Base-by-base conservation (phyloP, 2,797 vertebrate species). In the Gymnoscopelus microlampas region DNA sequence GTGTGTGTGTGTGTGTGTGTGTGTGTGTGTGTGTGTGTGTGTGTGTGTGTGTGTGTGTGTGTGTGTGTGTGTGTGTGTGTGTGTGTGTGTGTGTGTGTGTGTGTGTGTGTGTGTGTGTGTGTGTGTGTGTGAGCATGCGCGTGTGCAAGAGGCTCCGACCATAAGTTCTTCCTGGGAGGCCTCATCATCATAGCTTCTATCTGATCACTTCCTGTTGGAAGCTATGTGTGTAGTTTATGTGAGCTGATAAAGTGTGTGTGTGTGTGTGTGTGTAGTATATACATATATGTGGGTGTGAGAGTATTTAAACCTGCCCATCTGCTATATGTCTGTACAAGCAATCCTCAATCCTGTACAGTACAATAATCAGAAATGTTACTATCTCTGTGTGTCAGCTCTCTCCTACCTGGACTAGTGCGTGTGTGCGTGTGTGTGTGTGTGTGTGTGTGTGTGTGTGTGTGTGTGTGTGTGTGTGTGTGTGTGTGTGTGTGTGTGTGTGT, bases 111-210 rank as follows among this genome's bases (percentile, higher is more conserved):
- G 58, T 48, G 53, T 73, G n/a, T 19, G 5, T 19, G 15, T 62
- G 60, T 62, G 44, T 24, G 35, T 15, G 32, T 15, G 35, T 12
- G 49, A 44, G n/a, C 63, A 44, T 57, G 49, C 56, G 26, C 60
- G 44, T 66, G 35, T 6, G 14, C 19, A 23, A 14, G 32, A 14
- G 57, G 58, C 19, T 78, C 68, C 32, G 77, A 82, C 73, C 80
- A 82, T 66, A 64, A 81, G 85, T 66, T 86, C 83, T 80, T 87
- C 85, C 79, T 83, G 82, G 84, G 88, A 86, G 85, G 86, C 81
- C 81, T 81, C 79, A 79, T 89, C 78, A 84, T 87, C 81, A 73
- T 55, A n/a, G 68, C 73, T 83, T 78, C 71, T 85, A 63, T 85
- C 78, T 82, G 78, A 84, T 88, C 85, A 82, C 86, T 89, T 90